Percentiles rank a stretch among this genome's conserved stretches.
Conservation (phyloP, 2,888 invertebrate genomes). For the Galerucella pusilla region DNA sequence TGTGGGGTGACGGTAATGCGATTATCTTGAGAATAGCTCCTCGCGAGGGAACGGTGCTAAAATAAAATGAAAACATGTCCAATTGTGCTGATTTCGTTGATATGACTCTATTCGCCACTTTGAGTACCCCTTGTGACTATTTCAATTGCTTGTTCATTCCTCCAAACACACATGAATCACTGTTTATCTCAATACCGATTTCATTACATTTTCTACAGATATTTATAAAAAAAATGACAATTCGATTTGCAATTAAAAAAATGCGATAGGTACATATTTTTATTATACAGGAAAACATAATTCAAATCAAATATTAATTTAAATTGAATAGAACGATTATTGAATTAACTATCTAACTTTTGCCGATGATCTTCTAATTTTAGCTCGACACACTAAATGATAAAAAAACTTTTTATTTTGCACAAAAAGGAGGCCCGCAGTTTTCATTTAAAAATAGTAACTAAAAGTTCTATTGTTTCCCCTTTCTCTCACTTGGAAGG, state of each 20-base stretch:
- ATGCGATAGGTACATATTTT: not conserved
- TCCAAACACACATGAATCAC: slow-evolving; percentile 55
- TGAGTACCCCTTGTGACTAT: slow-evolving; percentile 58
- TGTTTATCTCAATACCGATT: slow-evolving; percentile 41
- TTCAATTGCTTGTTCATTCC: slow-evolving; percentile 59
- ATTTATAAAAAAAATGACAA: not conserved
- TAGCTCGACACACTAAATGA: too few relatives aligned
- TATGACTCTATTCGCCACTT: slow-evolving; percentile 52
- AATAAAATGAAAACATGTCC: slow-evolving; percentile 64
- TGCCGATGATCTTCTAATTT: too few relatives aligned
- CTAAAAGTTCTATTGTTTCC: too few relatives aligned
- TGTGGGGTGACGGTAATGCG: slow-evolving; percentile 61
- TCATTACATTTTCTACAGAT: slow-evolving; percentile 9
- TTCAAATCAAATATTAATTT: too few relatives aligned
- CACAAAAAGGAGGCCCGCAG: too few relatives aligned
- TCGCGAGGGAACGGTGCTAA: slow-evolving; percentile 60
- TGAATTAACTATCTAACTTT: too few relatives aligned
- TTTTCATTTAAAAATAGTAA: too few relatives aligned
- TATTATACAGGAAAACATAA: too few relatives aligned
- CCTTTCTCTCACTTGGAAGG: too few relatives aligned
- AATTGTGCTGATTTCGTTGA: slow-evolving; percentile 60
- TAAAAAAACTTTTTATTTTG: too few relatives aligned
- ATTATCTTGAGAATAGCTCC: slow-evolving; percentile 61
- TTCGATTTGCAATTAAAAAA: too few relatives aligned
- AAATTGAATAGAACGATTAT: too few relatives aligned